phyloP scores from a whole-genome alignment of 2,888 invertebrate species.

The Andrena dorsata region DNA sequence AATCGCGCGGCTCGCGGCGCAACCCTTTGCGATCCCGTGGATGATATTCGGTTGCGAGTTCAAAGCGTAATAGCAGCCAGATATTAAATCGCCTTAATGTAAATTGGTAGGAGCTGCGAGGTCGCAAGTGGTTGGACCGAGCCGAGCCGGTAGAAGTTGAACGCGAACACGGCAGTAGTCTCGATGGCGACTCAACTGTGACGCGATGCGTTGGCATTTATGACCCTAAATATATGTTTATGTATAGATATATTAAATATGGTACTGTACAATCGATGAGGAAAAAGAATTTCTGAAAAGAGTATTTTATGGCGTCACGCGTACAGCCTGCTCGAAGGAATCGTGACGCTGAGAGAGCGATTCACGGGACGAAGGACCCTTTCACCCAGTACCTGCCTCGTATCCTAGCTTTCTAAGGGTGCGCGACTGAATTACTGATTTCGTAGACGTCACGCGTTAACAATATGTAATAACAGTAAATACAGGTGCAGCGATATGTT shows the following conservation, averaged over 20 bases:
- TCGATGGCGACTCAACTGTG: constrained; percentile 23
- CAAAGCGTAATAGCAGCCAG: too few species aligned
- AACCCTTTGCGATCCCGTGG: neutral
- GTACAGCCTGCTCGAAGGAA: neutral
- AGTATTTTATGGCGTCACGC: constrained; percentile 41
- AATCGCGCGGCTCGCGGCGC: neutral
- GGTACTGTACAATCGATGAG: constrained; percentile 56
- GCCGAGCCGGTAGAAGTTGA: neutral
- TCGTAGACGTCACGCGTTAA: too few species aligned
- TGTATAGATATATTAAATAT: constrained; percentile 50
- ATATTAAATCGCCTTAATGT: too few species aligned
- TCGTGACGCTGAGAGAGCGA: neutral
- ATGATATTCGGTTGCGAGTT: neutral
- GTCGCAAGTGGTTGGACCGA: neutral
- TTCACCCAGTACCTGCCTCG: neutral
- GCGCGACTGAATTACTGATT: too few species aligned
- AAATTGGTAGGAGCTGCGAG: too few species aligned
- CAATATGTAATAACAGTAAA: too few species aligned
- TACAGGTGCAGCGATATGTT: too few species aligned
- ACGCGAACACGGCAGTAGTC: constrained; percentile 18
- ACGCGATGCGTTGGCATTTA: constrained; percentile 34
- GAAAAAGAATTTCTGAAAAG: constrained; percentile 37
- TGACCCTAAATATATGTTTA: constrained; percentile 39
- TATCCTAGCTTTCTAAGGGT: neutral
- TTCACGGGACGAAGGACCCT: neutral